A percentile compares a stretch with the other conserved stretches of the same genome.
Evolutionary conservation across 1,140 invertebrate species (phyloP).

Genomic region (Caligus rogercresseyi): DNA sequence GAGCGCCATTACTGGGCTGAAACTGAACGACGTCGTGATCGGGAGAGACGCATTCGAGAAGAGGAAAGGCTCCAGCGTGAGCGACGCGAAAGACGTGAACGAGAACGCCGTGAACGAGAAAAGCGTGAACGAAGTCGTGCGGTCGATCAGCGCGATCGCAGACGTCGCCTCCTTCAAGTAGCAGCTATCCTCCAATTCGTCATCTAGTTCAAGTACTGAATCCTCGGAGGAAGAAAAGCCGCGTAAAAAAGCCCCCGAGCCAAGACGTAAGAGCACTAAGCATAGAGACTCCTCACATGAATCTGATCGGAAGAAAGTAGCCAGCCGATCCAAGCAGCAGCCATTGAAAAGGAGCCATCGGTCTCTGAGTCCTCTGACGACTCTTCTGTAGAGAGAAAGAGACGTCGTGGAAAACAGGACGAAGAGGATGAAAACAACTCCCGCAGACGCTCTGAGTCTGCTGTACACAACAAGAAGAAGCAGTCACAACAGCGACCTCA

Average conservation of each 20-base stretch:
- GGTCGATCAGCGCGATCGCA: neutral
- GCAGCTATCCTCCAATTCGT: neutral
- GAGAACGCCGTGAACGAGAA: conserved; percentile 29
- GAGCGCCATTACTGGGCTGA: conserved; percentile 27
- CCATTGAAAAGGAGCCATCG: no score
- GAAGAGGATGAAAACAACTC: neutral
- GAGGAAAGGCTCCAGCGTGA: conserved; percentile 28
- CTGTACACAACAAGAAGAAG: neutral
- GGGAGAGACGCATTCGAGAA: conserved; percentile 20
- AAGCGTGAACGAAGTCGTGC: neutral
- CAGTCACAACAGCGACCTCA: neutral
- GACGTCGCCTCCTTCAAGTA: neutral
- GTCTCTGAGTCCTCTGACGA: neutral
- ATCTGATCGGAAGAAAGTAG: no score
- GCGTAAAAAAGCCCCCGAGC: neutral
- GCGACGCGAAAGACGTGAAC: conserved; percentile 22
- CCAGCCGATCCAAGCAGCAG: no score
- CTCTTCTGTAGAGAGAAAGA: neutral
- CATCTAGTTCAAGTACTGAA: neutral
- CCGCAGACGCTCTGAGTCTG: neutral
- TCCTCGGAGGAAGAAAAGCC: neutral
- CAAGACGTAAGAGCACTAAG: neutral
- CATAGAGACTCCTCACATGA: no score
- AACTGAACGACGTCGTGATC: conserved; percentile 30
- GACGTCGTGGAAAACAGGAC: neutral